Conservation (phyloP, 1,140 invertebrate species). For the Periplaneta americana region DNA sequence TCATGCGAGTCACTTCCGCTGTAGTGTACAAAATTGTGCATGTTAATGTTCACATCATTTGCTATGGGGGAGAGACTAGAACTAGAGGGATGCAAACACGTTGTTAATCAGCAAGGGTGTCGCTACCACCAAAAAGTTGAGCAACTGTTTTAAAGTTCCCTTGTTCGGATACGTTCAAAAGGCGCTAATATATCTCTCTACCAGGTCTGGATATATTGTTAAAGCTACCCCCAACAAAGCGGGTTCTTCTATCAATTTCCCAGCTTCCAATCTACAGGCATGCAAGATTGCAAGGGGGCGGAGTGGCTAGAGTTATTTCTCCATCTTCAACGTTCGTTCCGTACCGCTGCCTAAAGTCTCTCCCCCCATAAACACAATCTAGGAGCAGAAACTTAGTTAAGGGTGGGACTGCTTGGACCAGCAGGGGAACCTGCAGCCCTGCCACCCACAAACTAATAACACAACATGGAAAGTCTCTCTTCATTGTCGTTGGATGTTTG, state of each 20-base stretch:
- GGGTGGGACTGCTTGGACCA: neutral
- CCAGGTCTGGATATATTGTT: neutral
- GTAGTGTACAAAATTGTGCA: no score
- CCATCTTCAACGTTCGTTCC: neutral
- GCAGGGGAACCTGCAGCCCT: neutral
- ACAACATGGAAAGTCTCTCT: neutral
- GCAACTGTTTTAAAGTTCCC: neutral
- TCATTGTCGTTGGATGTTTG: neutral
- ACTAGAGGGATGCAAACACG: no score
- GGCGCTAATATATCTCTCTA: neutral
- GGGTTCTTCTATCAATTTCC: neutral
- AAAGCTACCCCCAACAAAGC: neutral
- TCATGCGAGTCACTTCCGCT: no score
- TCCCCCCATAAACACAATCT: no score
- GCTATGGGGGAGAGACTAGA: no score
- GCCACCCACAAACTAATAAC: neutral
- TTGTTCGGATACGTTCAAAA: neutral
- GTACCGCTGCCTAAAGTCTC: neutral
- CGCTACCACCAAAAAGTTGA: no score
- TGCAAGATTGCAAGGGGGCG: neutral
- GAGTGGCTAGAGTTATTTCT: neutral
- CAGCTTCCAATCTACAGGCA: neutral
- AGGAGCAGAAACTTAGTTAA: neutral
- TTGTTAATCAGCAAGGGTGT: no score
- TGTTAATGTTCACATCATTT: no score